Evolutionary conservation across 30 jellyfish, hydroid and myxozoan species (phyloP).

Genomic region (Cassiopea xamachana): DNA sequence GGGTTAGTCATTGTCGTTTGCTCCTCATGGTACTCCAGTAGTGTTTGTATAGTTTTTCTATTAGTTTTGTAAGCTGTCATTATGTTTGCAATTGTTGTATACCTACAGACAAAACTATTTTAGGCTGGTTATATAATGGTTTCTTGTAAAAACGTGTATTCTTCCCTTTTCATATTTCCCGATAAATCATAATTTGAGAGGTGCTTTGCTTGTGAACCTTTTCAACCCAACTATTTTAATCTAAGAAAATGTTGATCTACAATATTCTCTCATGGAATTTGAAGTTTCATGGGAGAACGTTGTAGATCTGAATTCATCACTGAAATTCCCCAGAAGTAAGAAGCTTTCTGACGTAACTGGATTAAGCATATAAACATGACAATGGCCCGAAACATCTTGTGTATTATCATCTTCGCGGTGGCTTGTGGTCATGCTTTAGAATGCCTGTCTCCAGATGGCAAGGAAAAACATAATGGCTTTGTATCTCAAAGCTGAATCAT

Average conservation of each 20-base stretch:
- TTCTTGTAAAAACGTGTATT: too few relatives aligned
- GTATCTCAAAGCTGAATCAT: constrained; percentile 27
- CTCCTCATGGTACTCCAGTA: too few relatives aligned
- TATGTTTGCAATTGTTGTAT: too few relatives aligned
- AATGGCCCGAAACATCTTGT: constrained; percentile 45
- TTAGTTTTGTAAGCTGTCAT: too few relatives aligned
- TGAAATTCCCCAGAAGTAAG: not conserved
- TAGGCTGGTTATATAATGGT: too few relatives aligned
- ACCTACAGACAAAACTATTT: too few relatives aligned
- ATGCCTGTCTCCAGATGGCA: constrained; percentile 67
- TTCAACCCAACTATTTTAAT: not conserved
- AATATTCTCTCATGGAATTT: too few relatives aligned
- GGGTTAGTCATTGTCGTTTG: too few relatives aligned
- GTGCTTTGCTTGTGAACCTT: too few relatives aligned
- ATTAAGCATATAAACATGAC: constrained; percentile 18
- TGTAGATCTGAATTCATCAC: not conserved
- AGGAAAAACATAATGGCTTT: constrained; percentile 43
- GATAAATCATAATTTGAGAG: too few relatives aligned
- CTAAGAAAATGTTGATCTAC: not conserved
- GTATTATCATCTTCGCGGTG: constrained; percentile 62
- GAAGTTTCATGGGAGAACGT: not conserved
- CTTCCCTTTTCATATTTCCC: too few relatives aligned
- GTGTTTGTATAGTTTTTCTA: too few relatives aligned
- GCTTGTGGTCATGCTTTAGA: constrained; percentile 59
- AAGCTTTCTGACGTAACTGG: constrained; percentile 8